Conservation (phyloP, 1,140 invertebrate genomes). For the Temnothorax longispinosus region DNA sequence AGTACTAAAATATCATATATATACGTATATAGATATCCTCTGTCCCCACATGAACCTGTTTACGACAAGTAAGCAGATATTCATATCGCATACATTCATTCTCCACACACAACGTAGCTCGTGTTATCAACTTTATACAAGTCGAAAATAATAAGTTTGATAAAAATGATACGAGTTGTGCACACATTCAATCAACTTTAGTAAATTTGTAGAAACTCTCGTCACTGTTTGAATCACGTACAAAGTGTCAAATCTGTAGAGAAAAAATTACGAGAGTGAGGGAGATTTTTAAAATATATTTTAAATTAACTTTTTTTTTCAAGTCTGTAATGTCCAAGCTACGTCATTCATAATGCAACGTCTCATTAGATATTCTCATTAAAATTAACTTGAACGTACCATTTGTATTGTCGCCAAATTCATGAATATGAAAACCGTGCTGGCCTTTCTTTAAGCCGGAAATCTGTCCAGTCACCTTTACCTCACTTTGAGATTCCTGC, state of each 20-base stretch:
- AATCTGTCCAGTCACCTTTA: conserved; percentile 91
- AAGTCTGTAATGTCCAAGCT: too few relatives aligned
- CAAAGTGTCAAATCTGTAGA: too few relatives aligned
- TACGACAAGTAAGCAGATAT: not conserved
- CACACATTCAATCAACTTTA: not conserved
- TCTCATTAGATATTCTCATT: not conserved
- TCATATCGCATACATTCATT: not conserved
- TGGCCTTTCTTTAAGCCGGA: conserved; percentile 89
- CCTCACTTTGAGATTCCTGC: conserved; percentile 85
- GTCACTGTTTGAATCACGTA: too few relatives aligned
- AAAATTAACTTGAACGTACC: conserved; percentile 80
- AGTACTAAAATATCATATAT: too few relatives aligned
- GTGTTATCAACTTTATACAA: not conserved
- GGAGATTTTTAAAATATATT: too few relatives aligned
- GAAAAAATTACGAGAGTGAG: too few relatives aligned
- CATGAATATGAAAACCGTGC: conserved; percentile 98
- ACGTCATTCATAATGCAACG: not conserved
- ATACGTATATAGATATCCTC: not conserved
- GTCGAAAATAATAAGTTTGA: conserved; percentile 20
- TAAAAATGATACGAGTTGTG: not conserved
- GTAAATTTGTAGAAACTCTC: too few relatives aligned
- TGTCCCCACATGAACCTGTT: not conserved
- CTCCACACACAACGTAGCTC: not conserved
- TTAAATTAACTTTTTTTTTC: not conserved
- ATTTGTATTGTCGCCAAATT: conserved; percentile 98